These are phyloP conservation scores for Aphaenogaster floridana DNA, from an alignment of 1,140 invertebrate genomes.

Conservation along the genomic window DNA sequence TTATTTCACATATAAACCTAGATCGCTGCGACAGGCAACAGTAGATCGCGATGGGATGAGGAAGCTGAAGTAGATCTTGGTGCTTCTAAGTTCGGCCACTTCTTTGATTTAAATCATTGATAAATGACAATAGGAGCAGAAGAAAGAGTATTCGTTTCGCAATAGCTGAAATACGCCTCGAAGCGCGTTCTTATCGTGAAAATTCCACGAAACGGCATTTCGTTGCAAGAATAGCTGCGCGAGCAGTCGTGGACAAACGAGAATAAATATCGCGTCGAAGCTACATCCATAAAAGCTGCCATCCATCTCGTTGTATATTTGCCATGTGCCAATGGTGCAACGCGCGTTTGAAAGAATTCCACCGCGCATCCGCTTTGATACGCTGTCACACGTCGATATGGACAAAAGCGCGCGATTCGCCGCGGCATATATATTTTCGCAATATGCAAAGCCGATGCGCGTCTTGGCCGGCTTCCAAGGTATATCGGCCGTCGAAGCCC, in stretches of 20 bases:
- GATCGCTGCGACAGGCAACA: too few relatives aligned
- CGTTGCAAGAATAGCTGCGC: not conserved
- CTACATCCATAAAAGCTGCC: slow-evolving; percentile 12
- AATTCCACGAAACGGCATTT: not conserved
- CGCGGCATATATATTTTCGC: slow-evolving; percentile 20
- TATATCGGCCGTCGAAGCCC: slow-evolving; percentile 21
- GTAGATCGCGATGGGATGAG: too few relatives aligned
- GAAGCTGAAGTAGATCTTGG: too few relatives aligned
- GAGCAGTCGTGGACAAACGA: not conserved
- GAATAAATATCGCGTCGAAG: slow-evolving; percentile 36
- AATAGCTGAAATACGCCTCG: not conserved
- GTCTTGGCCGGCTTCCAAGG: slow-evolving; percentile 30
- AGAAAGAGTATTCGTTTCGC: not conserved
- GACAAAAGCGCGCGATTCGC: slow-evolving; percentile 11
- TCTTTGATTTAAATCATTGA: not conserved
- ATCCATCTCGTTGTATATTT: slow-evolving; percentile 41
- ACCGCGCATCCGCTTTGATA: slow-evolving; percentile 34
- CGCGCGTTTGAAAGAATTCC: slow-evolving; percentile 33
- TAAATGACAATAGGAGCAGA: not conserved
- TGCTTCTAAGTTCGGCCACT: too few relatives aligned
- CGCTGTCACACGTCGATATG: slow-evolving; percentile 13
- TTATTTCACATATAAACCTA: too few relatives aligned
- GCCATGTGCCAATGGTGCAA: not conserved
- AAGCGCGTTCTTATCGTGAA: not conserved
- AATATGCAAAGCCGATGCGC: slow-evolving; percentile 36